phyloP scores from a whole-genome alignment of 1,140 invertebrate species.

The Drosophila kepulauana region DNA sequence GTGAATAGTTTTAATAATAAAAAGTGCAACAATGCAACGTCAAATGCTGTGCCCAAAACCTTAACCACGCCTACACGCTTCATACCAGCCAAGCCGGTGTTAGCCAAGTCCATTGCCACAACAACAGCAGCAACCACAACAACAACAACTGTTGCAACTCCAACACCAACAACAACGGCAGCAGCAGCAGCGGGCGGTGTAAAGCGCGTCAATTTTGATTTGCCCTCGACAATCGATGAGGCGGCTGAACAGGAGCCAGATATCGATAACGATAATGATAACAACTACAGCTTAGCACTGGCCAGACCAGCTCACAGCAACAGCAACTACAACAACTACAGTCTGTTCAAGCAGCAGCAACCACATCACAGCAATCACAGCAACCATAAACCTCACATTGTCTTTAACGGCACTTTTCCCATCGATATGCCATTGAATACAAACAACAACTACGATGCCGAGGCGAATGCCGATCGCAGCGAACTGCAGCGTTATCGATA shows the following conservation, averaged over 20 bases:
- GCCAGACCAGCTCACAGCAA: conserved; percentile 6
- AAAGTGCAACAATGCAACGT: conserved; percentile 35
- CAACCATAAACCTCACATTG: conserved; percentile 72
- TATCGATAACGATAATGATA: conserved; percentile 22
- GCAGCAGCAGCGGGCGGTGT: conserved; percentile 44
- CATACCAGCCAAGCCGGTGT: conserved; percentile 66
- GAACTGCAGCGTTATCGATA: conserved; percentile 75
- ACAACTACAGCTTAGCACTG: conserved; percentile 37
- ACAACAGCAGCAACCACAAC: conserved; percentile 3
- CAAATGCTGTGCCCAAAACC: conserved; percentile 63
- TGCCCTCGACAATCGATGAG: conserved; percentile 68
- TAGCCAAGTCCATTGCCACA: conserved; percentile 45
- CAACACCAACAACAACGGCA: conserved; percentile 2
- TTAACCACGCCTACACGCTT: conserved; percentile 77
- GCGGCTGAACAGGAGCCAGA: conserved; percentile 59
- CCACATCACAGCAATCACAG: conserved; percentile 7
- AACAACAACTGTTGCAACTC: neutral
- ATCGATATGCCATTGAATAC: conserved; percentile 88
- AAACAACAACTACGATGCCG: conserved; percentile 75
- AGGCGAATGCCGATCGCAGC: conserved; percentile 72
- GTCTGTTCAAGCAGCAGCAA: conserved; percentile 11
- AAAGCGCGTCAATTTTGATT: conserved; percentile 78
- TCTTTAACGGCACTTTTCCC: conserved; percentile 93
- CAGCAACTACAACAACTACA: conserved; percentile 15
- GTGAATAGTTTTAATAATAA: conserved; percentile 43